These are phyloP conservation scores for Drosophila vallismaia DNA, from an alignment of 2,888 invertebrate genomes.

Conservation along the genomic window DNA sequence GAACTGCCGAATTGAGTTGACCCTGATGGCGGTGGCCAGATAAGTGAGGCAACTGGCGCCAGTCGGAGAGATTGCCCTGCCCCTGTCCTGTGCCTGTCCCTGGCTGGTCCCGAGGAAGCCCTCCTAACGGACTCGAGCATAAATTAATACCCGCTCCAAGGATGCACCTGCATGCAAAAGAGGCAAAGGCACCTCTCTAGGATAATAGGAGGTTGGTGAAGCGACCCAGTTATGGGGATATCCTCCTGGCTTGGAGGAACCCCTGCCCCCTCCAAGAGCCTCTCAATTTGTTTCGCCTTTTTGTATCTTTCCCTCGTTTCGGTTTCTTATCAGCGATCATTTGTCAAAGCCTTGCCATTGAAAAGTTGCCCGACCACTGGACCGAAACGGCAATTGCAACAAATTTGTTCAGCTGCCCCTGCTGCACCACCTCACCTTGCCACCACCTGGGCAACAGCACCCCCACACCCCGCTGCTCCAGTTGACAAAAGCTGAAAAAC, in stretches of 20 bases:
- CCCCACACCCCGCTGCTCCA: conserved; percentile 11
- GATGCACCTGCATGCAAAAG: conserved; percentile 3
- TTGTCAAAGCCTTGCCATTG: conserved; percentile 51
- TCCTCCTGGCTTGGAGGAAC: background rate
- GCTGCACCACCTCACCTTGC: background rate
- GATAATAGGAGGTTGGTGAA: conserved; percentile 1
- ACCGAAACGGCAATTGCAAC: conserved; percentile 56
- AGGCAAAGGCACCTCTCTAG: background rate
- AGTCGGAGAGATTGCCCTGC: conserved; percentile 4
- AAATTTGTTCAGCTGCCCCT: conserved; percentile 52
- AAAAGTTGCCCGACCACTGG: conserved; percentile 36
- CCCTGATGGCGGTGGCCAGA: conserved; percentile 49
- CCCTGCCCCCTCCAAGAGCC: background rate
- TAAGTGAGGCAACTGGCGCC: conserved; percentile 40
- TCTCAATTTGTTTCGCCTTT: conserved; percentile 17
- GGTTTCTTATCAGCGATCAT: conserved; percentile 59
- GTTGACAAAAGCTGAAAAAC: conserved; percentile 49
- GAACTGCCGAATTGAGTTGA: conserved; percentile 40
- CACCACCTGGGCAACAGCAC: background rate
- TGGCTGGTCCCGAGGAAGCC: background rate
- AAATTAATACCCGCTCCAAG: background rate
- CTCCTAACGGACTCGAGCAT: conserved; percentile 10
- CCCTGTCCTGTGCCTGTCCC: background rate
- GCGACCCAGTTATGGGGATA: conserved; percentile 18
- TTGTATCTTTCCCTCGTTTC: conserved; percentile 2